Evolutionary conservation across 2,797 vertebrate species (phyloP), one percentile per base, ranked within the genome.

Genomic region (Gastrophryne carolinensis): DNA sequence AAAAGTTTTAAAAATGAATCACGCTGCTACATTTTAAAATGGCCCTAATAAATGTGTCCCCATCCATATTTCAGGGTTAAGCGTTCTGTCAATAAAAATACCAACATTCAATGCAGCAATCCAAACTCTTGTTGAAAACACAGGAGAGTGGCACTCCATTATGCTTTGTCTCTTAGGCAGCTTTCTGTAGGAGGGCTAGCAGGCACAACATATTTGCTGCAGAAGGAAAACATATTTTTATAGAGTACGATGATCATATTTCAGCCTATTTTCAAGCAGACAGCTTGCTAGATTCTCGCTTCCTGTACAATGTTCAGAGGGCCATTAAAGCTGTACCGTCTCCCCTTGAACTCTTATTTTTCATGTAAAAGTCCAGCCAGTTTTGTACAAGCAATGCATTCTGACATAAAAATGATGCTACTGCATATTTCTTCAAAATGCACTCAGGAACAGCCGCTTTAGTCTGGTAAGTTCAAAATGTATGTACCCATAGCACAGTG

Each of bases 121-220:
- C 75, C 58, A 58, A 78, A 72, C 62, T 63, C 68, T 65, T 47
- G n/a, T 19, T 24, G 41, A 72, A 76, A 71, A 37, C 75, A 65
- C 52, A 71, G 52, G 67, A 64, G 74, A 71, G 13, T 60, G 19
- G 39, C 47, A 35, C 58, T 66, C 24, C 0, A 32, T 49, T 66
- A 60, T 72, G 60, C 68, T 78, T 78, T 61, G 72, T 72, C 32
- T 66, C 75, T 57, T 68, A 34, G 24, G 53, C 61, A 78, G 68
- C 68, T 60, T 72, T 78, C 68, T 78, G 75, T 78, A 68, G 75
- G 75, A 78, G 75, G 68, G 32, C 32, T 60, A 64, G 75, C 72
- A 65, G 75, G 67, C 67, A 78, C 37, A 78, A 78, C 75, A 78
- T 44, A 72, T 72, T 78, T 78, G 67, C 41, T 65, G 52, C 39